These are phyloP conservation scores for Sciurus niger DNA, from an alignment of 2,113 vertebrate genomes.

Conservation along the genomic window DNA sequence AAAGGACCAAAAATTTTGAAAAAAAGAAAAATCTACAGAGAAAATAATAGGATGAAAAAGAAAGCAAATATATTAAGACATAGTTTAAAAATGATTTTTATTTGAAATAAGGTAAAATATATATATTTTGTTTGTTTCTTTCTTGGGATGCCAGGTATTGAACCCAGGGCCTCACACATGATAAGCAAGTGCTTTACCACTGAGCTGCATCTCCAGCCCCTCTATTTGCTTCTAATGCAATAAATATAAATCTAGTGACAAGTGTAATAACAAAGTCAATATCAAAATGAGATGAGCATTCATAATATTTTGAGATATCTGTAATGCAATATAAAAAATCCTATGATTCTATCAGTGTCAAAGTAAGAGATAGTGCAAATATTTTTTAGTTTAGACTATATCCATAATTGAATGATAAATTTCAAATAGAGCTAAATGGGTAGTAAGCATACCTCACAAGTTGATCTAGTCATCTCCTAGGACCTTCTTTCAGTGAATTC, in stretches of 20 bases:
- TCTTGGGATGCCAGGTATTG: neutral
- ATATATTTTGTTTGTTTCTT: neutral
- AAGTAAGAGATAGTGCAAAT: neutral
- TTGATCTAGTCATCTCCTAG: neutral
- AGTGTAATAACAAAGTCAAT: neutral
- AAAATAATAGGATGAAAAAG: neutral
- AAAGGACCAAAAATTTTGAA: neutral
- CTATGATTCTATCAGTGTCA: neutral
- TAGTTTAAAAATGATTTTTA: neutral
- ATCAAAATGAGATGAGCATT: neutral
- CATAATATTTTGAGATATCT: neutral
- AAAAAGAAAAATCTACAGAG: neutral
- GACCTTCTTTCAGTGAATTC: neutral
- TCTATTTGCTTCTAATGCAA: neutral
- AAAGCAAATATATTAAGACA: neutral
- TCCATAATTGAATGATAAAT: slow-evolving; percentile 1
- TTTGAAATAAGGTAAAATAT: neutral
- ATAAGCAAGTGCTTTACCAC: neutral
- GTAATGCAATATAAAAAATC: neutral
- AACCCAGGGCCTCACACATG: neutral
- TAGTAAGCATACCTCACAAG: neutral
- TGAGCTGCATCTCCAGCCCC: neutral
- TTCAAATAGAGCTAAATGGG: neutral
- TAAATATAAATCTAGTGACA: neutral
- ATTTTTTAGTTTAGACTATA: neutral